These are phyloP conservation scores for Lophius piscatorius DNA, from an alignment of 2,113 vertebrate genomes.

Conservation along the genomic window DNA sequence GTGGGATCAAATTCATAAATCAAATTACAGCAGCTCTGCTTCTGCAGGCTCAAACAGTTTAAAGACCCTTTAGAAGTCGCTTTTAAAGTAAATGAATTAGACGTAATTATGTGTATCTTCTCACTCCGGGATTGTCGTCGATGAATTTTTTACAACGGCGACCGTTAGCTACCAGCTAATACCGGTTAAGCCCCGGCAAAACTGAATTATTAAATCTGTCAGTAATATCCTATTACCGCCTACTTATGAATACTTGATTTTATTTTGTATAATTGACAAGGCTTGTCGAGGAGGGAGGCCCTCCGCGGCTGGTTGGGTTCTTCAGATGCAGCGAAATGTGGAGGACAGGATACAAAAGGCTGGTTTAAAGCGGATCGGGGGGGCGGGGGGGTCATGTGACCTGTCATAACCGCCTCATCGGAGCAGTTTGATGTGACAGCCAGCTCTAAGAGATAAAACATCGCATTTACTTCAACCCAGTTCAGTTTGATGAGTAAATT, in stretches of 20 bases:
- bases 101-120: constrained; percentile 81
- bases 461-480: too few relatives aligned
- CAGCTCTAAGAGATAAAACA: too few relatives aligned
- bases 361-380: constrained; percentile 61
- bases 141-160: constrained; percentile 88
- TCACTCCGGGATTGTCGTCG: constrained; percentile 78
- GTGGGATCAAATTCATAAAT: constrained; percentile 86
- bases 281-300: constrained; percentile 84
- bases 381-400: constrained; percentile 63
- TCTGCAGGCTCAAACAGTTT: constrained; percentile 64
- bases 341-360: constrained; percentile 69
- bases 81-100: constrained; percentile 80
- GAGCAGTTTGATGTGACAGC: constrained; percentile 60
- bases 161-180: constrained; percentile 87
- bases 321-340: constrained; percentile 79
- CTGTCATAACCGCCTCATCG: constrained; percentile 72
- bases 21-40: constrained; percentile 81
- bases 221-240: constrained; percentile 88
- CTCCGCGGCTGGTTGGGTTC: constrained; percentile 81
- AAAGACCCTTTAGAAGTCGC: constrained; percentile 55
- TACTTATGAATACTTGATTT: constrained; percentile 98
- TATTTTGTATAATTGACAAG: constrained; percentile 95
- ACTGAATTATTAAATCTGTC: constrained; percentile 96
- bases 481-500: too few relatives aligned
- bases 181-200: constrained; percentile 86